Evolutionary conservation across 2,888 invertebrate genomes (phyloP).

Genomic region (Pelosia muscerda): DNA sequence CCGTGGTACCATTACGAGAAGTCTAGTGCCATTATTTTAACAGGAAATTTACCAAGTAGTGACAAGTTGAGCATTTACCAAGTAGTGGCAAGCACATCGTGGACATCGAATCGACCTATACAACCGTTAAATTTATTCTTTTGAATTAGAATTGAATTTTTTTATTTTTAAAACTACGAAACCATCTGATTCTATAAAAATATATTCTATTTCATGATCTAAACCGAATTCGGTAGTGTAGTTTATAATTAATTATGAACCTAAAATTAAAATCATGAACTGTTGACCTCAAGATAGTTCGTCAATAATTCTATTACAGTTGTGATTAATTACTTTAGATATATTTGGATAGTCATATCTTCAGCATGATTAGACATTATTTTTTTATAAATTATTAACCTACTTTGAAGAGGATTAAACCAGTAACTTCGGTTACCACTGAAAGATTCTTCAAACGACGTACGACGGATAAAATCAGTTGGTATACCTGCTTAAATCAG

Average conservation of each 20-base stretch:
- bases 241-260: conserved; percentile 9
- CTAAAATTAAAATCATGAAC: background rate
- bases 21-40: no score
- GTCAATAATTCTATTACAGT: conserved; percentile 12
- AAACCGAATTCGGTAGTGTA: conserved; percentile 5
- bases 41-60: no score
- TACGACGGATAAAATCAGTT: background rate
- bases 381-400: background rate
- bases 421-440: background rate
- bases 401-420: background rate
- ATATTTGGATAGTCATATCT: background rate
- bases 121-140: no score
- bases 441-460: background rate
- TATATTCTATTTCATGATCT: background rate
- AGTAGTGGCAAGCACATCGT: no score
- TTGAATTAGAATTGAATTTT: no score
- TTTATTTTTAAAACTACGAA: no score
- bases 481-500: background rate
- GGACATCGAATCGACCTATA: no score
- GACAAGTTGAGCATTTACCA: no score
- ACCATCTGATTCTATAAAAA: no score
- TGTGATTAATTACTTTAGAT: background rate
- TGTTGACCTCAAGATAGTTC: conserved; percentile 7
- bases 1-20: no score
- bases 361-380: background rate